Percentiles rank a stretch among this genome's conserved stretches.
Conservation (phyloP, 2,888 invertebrate genomes). For the Glyphotaelius pellucidus region DNA sequence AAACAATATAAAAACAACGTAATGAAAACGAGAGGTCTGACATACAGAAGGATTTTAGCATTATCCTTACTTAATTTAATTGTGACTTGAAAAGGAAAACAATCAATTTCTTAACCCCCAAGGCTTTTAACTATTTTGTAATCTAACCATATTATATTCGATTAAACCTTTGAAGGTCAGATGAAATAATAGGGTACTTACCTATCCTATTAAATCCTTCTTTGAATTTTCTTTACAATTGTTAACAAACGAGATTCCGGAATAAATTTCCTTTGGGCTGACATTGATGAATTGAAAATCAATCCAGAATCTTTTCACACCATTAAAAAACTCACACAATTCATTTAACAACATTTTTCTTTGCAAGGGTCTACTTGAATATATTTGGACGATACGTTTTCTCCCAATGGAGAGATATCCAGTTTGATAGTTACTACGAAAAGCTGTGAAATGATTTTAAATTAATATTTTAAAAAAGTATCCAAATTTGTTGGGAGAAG, state of each 20-base stretch:
- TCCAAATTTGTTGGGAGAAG: too few species aligned
- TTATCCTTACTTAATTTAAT: too few species aligned
- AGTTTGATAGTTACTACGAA: background rate
- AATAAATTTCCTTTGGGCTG: constrained; percentile 2
- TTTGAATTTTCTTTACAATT: background rate
- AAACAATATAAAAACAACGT: too few species aligned
- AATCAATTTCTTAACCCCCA: too few species aligned
- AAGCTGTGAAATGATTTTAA: too few species aligned
- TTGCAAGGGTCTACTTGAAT: background rate
- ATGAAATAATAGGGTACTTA: background rate
- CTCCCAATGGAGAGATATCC: background rate
- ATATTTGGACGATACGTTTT: background rate
- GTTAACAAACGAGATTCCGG: background rate
- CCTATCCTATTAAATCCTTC: background rate
- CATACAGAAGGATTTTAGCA: too few species aligned
- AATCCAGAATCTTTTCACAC: background rate
- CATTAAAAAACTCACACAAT: background rate
- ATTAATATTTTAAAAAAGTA: too few species aligned
- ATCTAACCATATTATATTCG: background rate
- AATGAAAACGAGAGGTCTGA: too few species aligned
- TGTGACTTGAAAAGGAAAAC: too few species aligned
- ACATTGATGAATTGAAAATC: background rate
- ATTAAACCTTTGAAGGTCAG: background rate
- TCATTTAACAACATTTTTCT: background rate
- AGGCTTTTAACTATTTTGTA: too few species aligned